Base-by-base conservation (phyloP, 2,113 vertebrate species). In the Petrocephalus microphthalmus region DNA sequence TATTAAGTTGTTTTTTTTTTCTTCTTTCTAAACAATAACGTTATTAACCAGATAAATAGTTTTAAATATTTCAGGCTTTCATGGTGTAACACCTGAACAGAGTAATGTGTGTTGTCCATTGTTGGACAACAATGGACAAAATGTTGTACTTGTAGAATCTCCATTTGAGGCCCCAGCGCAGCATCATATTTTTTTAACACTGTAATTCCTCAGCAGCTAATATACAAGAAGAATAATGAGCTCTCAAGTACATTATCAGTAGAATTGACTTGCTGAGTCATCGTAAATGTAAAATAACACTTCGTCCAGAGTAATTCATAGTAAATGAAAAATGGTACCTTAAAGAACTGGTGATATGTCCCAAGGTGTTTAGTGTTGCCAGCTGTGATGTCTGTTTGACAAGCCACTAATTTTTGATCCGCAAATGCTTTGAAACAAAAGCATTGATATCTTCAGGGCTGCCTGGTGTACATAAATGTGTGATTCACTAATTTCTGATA, bases 261-360 rank as follows among this genome's bases (percentile, higher is more conserved):
- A 25, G 47, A 53, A 84, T 15, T 85, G 84, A 85, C 56, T 85
- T 54, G n/a, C 49, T 33, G n/a, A 85, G 52, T 54, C 84, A 85
- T 53, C 56, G 29, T 33, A 33, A 85, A 85, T 83, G 20, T 47
- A 49, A 47, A 49, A 82, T 82, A 47, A 22, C 81, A 20, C 8
- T n/a, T 49, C 22, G 15, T 20, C 74, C 74, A 45, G 19, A 81
- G 74, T 45, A 29, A 22, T 45, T 45, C 42, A 67, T 67, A 13
- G 10, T 45, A 81, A 22, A 6, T 25, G 45, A 52, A 33, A 84
- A 84, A 84, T 17, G 37, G 7, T 19, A 83, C 15, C 78, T 82
- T 47, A n/a, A 42, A 7, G 71, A 20, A 19, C 29, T 74, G 33
- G 67, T 17, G 67, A 29, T 1, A 37, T 15, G 5, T 6, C 3